phyloP scores from a whole-genome alignment of 2,888 invertebrate species.

The Cosmia trapezina region DNA sequence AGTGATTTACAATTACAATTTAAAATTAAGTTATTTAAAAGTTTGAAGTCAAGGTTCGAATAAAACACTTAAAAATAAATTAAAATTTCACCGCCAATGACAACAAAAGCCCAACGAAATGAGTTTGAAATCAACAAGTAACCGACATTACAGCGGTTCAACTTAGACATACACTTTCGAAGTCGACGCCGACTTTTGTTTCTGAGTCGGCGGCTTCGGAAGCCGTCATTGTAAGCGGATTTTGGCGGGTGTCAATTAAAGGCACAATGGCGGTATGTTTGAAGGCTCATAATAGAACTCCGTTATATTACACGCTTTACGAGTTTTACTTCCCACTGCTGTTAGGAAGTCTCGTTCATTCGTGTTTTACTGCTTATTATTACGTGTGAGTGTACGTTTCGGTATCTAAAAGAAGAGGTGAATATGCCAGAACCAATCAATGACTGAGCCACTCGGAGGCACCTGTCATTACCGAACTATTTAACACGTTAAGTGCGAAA shows the following conservation, averaged over 20 bases:
- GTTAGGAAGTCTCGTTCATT: slow-evolving; percentile 7
- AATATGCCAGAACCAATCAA: background rate
- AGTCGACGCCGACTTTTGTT: slow-evolving; percentile 45
- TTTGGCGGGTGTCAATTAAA: slow-evolving; percentile 56
- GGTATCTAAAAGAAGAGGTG: background rate
- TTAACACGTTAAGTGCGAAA: too few species aligned
- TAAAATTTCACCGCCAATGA: slow-evolving; percentile 16
- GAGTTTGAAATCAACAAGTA: slow-evolving; percentile 60
- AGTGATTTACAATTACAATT: background rate
- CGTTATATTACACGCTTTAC: slow-evolving; percentile 37
- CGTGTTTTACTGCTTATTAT: slow-evolving; percentile 20
- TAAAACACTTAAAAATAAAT: slow-evolving; percentile 25
- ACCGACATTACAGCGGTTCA: slow-evolving; percentile 23
- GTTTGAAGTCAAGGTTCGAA: background rate
- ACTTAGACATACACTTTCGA: slow-evolving; percentile 44
- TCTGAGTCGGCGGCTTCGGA: slow-evolving; percentile 28
- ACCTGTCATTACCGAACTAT: background rate
- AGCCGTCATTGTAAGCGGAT: slow-evolving; percentile 32
- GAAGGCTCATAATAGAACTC: slow-evolving; percentile 29
- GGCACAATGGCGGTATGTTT: slow-evolving; percentile 43
- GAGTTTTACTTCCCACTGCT: slow-evolving; percentile 7
- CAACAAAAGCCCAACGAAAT: slow-evolving; percentile 46
- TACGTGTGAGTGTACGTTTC: background rate
- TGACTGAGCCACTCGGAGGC: background rate
- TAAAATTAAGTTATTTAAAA: background rate